Conservation (phyloP, 2,888 invertebrate species). For the Rhamnusium bicolor region DNA sequence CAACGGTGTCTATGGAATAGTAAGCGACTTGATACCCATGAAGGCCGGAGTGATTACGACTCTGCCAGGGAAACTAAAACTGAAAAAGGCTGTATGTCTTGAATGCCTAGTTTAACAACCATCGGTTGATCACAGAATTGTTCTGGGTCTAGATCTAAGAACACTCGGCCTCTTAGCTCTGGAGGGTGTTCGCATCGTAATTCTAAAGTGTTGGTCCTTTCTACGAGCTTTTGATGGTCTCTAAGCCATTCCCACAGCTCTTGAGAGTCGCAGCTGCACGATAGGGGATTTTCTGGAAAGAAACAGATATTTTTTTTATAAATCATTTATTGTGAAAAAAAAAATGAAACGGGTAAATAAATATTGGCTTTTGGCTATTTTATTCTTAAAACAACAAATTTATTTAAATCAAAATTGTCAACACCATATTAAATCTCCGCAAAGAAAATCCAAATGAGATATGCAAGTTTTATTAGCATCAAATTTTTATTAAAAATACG, state of each 20-base stretch:
- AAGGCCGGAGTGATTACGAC: slow-evolving; percentile 88
- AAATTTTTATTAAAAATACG: too few species aligned
- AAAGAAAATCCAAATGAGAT: too few species aligned
- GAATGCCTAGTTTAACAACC: slow-evolving; percentile 87
- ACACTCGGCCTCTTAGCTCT: slow-evolving; percentile 82
- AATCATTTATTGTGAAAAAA: too few species aligned
- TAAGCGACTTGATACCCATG: slow-evolving; percentile 90
- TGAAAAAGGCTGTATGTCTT: slow-evolving; percentile 90
- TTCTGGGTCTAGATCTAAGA: slow-evolving; percentile 85
- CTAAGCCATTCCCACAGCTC: slow-evolving; percentile 94
- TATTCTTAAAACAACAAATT: too few species aligned
- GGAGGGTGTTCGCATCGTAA: slow-evolving; percentile 89
- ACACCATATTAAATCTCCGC: too few species aligned
- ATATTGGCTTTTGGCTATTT: too few species aligned
- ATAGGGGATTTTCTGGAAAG: slow-evolving; percentile 86
- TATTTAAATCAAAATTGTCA: too few species aligned
- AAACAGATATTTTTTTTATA: slow-evolving; percentile 2
- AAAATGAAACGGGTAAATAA: too few species aligned
- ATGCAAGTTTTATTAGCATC: too few species aligned
- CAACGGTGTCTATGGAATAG: slow-evolving; percentile 78
- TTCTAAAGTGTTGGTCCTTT: slow-evolving; percentile 73
- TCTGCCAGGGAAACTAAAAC: slow-evolving; percentile 92
- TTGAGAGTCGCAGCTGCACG: slow-evolving; percentile 92
- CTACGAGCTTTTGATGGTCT: slow-evolving; percentile 86
- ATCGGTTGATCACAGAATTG: slow-evolving; percentile 89